Percentiles rank a stretch among this genome's conserved stretches.
These are phyloP conservation scores for Sialis lutaria DNA, from an alignment of 2,888 invertebrate species.

Conservation along the genomic window DNA sequence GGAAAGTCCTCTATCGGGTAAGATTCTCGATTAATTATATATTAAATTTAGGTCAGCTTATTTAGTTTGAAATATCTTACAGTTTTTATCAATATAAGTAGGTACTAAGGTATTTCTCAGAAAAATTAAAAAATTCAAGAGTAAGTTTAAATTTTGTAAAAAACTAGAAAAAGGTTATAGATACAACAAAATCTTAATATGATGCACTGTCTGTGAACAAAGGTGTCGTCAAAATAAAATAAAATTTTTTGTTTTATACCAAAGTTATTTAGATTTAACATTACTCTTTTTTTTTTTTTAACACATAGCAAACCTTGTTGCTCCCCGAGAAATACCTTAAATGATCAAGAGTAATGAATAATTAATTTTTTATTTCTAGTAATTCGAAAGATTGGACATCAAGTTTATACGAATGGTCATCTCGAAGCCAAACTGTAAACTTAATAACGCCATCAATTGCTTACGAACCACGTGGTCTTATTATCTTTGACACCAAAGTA, in stretches of 20 bases:
- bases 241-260: too few species aligned
- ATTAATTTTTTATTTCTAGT: neutral
- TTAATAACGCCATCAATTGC: neutral
- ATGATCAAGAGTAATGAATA: neutral
- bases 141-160: neutral
- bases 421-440: neutral
- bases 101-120: neutral
- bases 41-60: too few species aligned
- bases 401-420: neutral
- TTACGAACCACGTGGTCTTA: constrained; percentile 12
- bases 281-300: too few species aligned
- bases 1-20: neutral
- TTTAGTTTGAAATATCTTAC: neutral
- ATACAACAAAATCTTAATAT: too few species aligned
- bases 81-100: neutral
- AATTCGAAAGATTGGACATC: neutral
- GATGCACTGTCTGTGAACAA: too few species aligned
- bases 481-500: constrained; percentile 13
- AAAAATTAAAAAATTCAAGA: neutral
- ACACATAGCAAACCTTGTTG: too few species aligned
- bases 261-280: too few species aligned
- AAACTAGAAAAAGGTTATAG: too few species aligned
- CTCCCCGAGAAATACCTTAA: too few species aligned
- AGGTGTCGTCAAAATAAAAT: too few species aligned
- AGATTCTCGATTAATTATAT: too few species aligned